phyloP scores from a whole-genome alignment of 1,140 invertebrate genomes.

The Drosophila lacertosa region DNA sequence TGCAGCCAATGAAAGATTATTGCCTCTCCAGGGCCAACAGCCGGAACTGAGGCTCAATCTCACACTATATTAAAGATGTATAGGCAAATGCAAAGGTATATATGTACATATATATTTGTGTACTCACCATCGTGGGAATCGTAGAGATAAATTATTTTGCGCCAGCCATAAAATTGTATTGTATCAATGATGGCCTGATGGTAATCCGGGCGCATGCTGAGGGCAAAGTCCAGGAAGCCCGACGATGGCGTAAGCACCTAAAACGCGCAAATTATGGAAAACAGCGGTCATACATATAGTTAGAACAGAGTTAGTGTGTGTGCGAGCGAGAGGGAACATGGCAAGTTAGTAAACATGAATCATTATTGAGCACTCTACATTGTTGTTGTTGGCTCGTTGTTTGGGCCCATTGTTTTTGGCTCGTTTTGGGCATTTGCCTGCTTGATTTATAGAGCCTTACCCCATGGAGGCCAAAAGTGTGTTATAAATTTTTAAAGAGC shows the following conservation, averaged over 20 bases:
- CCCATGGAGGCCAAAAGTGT: constrained; percentile 68
- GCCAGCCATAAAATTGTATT: constrained; percentile 95
- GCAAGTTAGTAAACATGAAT: constrained; percentile 80
- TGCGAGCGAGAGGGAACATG: constrained; percentile 29
- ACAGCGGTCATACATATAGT: constrained; percentile 27
- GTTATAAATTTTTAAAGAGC: constrained; percentile 81
- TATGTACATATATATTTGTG: constrained; percentile 11
- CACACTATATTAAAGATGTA: constrained; percentile 8
- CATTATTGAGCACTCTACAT: constrained; percentile 75
- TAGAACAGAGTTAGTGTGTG: neutral
- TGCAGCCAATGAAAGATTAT: constrained; percentile 49
- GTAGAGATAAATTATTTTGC: constrained; percentile 96
- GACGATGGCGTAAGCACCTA: constrained; percentile 93
- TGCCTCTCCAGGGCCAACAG: constrained; percentile 42
- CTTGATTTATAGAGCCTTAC: constrained; percentile 67
- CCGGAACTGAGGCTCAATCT: constrained; percentile 28
- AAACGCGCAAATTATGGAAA: constrained; percentile 80
- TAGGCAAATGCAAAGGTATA: constrained; percentile 4
- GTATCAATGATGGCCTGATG: constrained; percentile 97
- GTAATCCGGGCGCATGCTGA: constrained; percentile 97
- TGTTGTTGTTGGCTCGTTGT: constrained; percentile 41
- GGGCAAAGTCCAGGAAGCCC: constrained; percentile 93
- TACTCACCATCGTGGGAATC: constrained; percentile 97
- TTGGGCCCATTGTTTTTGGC: constrained; percentile 42
- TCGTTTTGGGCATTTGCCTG: constrained; percentile 74